These are phyloP conservation scores for Micromesistius poutassou DNA, from an alignment of 2,797 vertebrate species.

Conservation along the genomic window DNA sequence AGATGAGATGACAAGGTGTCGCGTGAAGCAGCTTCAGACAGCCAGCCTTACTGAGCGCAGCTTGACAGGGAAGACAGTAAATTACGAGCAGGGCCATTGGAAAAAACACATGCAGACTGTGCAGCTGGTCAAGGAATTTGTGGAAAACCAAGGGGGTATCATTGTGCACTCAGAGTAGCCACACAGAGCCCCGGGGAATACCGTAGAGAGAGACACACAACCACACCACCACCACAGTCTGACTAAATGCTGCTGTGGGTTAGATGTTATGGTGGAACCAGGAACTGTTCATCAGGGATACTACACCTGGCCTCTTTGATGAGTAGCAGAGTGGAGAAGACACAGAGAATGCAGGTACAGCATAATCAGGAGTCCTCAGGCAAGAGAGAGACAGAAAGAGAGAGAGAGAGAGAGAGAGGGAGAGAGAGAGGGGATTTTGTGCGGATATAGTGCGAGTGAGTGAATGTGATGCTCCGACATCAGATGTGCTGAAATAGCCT, in stretches of 20 bases:
- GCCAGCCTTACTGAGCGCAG: slow-evolving; percentile 27
- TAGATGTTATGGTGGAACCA: not conserved
- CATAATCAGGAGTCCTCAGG: not conserved
- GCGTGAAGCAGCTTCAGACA: not conserved
- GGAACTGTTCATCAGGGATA: not conserved
- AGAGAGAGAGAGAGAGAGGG: not conserved
- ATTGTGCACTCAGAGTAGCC: slow-evolving; percentile 5
- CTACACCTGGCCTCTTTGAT: not conserved
- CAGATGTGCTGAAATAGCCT: not conserved
- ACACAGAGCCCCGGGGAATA: slow-evolving; percentile 11
- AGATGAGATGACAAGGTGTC: not conserved
- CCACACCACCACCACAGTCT: not conserved
- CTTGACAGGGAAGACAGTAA: slow-evolving; percentile 36
- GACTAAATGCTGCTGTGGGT: not conserved
- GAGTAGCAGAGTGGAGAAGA: not conserved
- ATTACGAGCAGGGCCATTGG: slow-evolving; percentile 41
- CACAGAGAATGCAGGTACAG: not conserved
- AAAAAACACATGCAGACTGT: slow-evolving; percentile 39
- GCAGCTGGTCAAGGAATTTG: slow-evolving; percentile 35
- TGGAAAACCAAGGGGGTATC: slow-evolving; percentile 26
- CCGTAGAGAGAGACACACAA: not conserved
- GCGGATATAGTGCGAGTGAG: not conserved
- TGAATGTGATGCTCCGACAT: not conserved
- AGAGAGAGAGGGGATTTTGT: not conserved
- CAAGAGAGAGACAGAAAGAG: not conserved